phyloP scores from a whole-genome alignment of 2,113 vertebrate genomes.

The Perca fluviatilis region DNA sequence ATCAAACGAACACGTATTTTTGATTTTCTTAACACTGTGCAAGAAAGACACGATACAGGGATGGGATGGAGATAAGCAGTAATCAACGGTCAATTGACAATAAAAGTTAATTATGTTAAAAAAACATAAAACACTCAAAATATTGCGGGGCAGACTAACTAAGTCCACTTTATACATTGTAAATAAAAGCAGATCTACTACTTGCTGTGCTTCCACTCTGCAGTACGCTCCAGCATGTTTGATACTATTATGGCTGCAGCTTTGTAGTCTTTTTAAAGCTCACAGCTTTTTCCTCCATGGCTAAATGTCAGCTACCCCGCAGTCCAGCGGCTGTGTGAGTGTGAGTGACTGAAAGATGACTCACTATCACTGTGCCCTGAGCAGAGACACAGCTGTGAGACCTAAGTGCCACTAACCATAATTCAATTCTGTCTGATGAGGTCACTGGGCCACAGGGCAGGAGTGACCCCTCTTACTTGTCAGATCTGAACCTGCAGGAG shows the following conservation, averaged over 20 bases:
- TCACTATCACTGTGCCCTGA: conserved; percentile 62
- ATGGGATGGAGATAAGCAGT: background rate
- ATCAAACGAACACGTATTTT: too few species aligned
- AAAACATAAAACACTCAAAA: background rate
- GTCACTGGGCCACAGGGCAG: conserved; percentile 56
- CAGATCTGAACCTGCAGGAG: conserved; percentile 44
- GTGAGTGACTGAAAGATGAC: conserved; percentile 53
- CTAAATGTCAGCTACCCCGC: conserved; percentile 73
- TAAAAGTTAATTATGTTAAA: background rate
- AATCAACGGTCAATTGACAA: background rate
- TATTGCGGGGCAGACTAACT: background rate
- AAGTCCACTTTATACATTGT: background rate
- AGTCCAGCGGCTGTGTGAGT: conserved; percentile 51
- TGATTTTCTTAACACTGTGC: too few species aligned
- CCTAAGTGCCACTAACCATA: conserved; percentile 73
- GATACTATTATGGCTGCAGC: conserved; percentile 17
- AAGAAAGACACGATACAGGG: background rate
- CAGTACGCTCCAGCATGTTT: background rate
- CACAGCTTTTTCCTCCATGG: conserved; percentile 21
- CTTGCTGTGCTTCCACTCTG: background rate
- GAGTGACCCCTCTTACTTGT: conserved; percentile 54
- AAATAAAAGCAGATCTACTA: background rate
- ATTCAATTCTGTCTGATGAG: conserved; percentile 71
- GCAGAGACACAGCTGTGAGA: conserved; percentile 63
- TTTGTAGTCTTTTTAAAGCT: conserved; percentile 25